Percentiles rank a stretch among this genome's conserved stretches.
Conservation (phyloP, 2,888 invertebrate species). For the Crossocerus cetratus region DNA sequence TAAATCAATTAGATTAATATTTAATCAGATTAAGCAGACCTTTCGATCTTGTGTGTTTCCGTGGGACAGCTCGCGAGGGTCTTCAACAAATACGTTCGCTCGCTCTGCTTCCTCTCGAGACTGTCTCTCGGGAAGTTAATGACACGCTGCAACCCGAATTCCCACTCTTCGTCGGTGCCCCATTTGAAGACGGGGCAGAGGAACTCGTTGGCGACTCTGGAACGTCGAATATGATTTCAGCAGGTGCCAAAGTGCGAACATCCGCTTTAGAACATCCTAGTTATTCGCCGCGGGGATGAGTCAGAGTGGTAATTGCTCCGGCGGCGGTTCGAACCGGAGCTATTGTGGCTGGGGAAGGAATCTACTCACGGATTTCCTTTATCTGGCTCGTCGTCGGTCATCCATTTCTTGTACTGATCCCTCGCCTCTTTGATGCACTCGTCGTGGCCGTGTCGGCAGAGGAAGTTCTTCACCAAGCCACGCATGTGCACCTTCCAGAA, state of each 20-base stretch:
- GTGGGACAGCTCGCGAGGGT: slow-evolving; percentile 88
- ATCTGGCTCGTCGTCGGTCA: slow-evolving; percentile 85
- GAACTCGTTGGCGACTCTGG: slow-evolving; percentile 85
- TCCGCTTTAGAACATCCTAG: too few relatives aligned
- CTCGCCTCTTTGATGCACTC: slow-evolving; percentile 88
- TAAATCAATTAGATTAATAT: not conserved
- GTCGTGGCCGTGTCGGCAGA: slow-evolving; percentile 86
- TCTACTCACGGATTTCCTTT: slow-evolving; percentile 89
- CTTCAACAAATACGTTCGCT: slow-evolving; percentile 87
- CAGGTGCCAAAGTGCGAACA: too few relatives aligned
- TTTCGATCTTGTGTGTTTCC: slow-evolving; percentile 84
- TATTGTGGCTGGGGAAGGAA: too few relatives aligned
- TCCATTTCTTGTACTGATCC: slow-evolving; percentile 86
- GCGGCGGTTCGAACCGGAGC: too few relatives aligned
- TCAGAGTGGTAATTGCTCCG: too few relatives aligned
- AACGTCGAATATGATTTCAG: slow-evolving; percentile 35
- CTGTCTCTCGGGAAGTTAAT: slow-evolving; percentile 84
- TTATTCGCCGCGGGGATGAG: too few relatives aligned
- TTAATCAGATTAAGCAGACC: slow-evolving; percentile 59
- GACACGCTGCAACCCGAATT: slow-evolving; percentile 87
- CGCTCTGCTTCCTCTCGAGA: slow-evolving; percentile 82
- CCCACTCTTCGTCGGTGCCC: slow-evolving; percentile 89
- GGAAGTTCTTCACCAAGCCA: slow-evolving; percentile 83
- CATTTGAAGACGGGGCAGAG: slow-evolving; percentile 90
- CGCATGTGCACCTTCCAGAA: slow-evolving; percentile 84